These are phyloP conservation scores for Ptychoptera albimana DNA, from an alignment of 2,888 invertebrate species.

Conservation along the genomic window DNA sequence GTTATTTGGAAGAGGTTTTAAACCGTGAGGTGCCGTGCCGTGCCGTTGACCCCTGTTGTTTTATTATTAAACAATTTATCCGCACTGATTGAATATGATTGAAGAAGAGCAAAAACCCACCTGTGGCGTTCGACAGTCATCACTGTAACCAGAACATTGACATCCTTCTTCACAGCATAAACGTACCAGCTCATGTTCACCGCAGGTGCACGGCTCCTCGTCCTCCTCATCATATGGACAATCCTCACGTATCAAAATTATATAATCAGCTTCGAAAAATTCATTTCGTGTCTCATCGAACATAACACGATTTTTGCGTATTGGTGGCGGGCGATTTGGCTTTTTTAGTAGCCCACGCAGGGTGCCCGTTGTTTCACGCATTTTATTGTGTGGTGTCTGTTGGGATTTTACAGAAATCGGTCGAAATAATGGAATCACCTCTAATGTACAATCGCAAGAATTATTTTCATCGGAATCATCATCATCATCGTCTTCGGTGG, in stretches of 20 bases:
- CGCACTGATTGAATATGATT: no score
- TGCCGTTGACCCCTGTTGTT: no score
- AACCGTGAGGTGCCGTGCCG: no score
- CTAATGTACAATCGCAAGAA: not conserved
- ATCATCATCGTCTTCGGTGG: constrained; percentile 11
- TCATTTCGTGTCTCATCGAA: constrained; percentile 82
- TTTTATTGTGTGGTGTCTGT: constrained; percentile 10
- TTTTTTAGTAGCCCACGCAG: constrained; percentile 48
- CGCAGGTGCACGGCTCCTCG: constrained; percentile 56
- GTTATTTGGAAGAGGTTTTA: no score
- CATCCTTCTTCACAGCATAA: constrained; percentile 54
- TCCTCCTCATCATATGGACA: constrained; percentile 70
- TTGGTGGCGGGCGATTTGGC: constrained; percentile 45
- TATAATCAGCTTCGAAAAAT: constrained; percentile 85
- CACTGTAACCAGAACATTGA: constrained; percentile 29
- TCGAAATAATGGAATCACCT: not conserved
- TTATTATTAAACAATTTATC: no score
- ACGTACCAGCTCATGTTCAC: constrained; percentile 48
- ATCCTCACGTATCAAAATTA: constrained; percentile 77
- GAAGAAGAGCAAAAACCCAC: constrained; percentile 17
- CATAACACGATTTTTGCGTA: constrained; percentile 63
- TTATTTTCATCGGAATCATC: constrained; percentile 5
- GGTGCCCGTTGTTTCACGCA: constrained; percentile 32
- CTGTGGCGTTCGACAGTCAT: constrained; percentile 27
- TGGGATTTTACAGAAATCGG: no score